Base-by-base conservation (phyloP, 2,888 invertebrate genomes). In the Clostera curtula region DNA sequence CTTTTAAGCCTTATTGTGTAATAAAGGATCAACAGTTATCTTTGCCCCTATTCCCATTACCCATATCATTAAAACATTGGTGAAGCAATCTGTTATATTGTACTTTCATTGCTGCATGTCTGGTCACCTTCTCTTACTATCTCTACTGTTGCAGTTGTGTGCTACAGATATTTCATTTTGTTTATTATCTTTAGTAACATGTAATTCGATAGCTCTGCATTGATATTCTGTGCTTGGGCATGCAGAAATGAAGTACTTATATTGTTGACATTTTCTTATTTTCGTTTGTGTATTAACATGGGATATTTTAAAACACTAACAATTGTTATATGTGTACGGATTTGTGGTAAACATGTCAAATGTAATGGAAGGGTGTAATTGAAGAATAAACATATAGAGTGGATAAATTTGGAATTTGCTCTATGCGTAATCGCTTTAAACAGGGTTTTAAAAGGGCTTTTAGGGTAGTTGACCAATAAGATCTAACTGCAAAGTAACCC, bases 231-330 rank as follows among this genome's bases (percentile, higher is more conserved):
- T 77, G 82, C 80, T 82, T 83, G 71, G 82, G 82, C 83, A 82
- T 83, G 83, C 83, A 83, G 83, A 79, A 80, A 83, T 82, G 80
- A 67, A 66, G 64, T 64, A 61, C 50, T 62, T 56, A n/a, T n/a
- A 61, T 67, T 56, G 49, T 67, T 60, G 53, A 59, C 50, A 49
- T 61, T 56, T n/a, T 54, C 40, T 54, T 53, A 58, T 64, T 43
- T 47, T 35, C 37, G 36, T 48, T 45, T 52, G 31, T 32, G 8
- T 31, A 19, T 32, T 14, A 20, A 57, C 58, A 57, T 69, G 68
- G 63, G 50, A 52, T 46, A 51, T 62, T 69, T 66, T 42, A 49
- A 61, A 61, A 52, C 37, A 30, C 13, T n/a, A n/a, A n/a, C n/a
- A n/a, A n/a, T n/a, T n/a, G n/a, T n/a, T n/a, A n/a, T n/a, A n/a